Conservation (phyloP, 2,113 vertebrate genomes). For the Alexandromys fortis region DNA sequence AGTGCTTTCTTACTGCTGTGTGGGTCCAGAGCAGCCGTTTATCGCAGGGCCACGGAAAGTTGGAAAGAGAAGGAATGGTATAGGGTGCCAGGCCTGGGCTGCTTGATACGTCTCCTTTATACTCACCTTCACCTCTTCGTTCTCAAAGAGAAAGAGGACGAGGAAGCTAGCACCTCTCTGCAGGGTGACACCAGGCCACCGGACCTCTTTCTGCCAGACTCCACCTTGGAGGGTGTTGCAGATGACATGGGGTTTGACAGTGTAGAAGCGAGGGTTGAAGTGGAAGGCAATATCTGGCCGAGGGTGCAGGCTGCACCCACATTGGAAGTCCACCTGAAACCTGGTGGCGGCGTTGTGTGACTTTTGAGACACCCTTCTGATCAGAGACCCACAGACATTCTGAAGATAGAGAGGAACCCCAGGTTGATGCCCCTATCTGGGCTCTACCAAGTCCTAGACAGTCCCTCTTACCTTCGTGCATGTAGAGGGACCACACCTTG, state of each 20-base stretch:
- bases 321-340: constrained; percentile 92
- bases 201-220: constrained; percentile 88
- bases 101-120: rapidly evolving
- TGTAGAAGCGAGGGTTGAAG: constrained; percentile 90
- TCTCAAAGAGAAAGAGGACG: constrained; percentile 87
- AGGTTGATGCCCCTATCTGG: neutral
- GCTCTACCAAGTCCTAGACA: neutral
- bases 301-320: constrained; percentile 89
- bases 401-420: neutral
- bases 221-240: constrained; percentile 88
- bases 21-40: too few relatives aligned
- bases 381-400: neutral
- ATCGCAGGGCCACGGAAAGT: too few relatives aligned
- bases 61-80: neutral
- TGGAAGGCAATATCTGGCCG: constrained; percentile 91
- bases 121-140: constrained; percentile 89
- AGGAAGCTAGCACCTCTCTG: constrained; percentile 83
- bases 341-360: constrained; percentile 67
- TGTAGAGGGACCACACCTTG: constrained; percentile 71
- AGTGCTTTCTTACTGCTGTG: rapidly evolving
- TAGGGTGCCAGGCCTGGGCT: neutral
- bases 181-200: constrained; percentile 85
- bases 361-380: rapidly evolving
- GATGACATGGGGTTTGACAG: constrained; percentile 83
- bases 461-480: constrained; percentile 53